Base-by-base conservation (phyloP, 2,113 vertebrate species). In the Scolopax mira region DNA sequence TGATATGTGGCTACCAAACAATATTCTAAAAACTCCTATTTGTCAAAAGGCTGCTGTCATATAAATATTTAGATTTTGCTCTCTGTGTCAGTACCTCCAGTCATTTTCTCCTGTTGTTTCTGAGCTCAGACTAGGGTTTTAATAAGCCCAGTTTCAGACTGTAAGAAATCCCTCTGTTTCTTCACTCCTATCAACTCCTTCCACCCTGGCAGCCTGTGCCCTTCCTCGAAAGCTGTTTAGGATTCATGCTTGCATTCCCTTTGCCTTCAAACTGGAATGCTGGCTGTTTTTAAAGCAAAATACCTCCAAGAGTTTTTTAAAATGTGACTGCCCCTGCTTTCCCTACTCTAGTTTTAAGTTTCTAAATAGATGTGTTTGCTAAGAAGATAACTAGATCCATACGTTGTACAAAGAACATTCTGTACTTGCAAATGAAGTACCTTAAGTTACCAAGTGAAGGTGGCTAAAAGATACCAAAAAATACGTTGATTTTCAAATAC, bases 31-130 rank as follows among this genome's bases (percentile, higher is more conserved):
- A 71, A 55, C 33, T 35, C 2, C 0, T 52, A 85, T 89, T 96
- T 90, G 33, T 93, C 60, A 93, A 93, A 93, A 89, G 73, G 66
- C 67, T 91, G 71, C 51, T 78, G 66, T 90, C 67, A 78, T 85
- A 94, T 67, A 94, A 94, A 95, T 86, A 96, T 85, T 95, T 92
- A 93, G 88, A 84, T 87, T 86, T 24, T 89, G 24, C 48, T 84
- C 60, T 80, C 57, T 79, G 19, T 84, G 52, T 61, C 27, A 49
- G 44, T 41, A 87, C 27, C 44, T 90, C 65, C 57, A 81, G n/a
- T 69, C 16, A 64, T 65, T 94, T 95, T 80, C 41, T 82, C 44
- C 61, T 65, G 48, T 64, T 81, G 28, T 60, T 84, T 92, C 73
- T 84, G 58, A 89, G 18, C 31, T 87, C 44, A 64, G 54, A 90